Base-by-base conservation (phyloP, 1,140 invertebrate species). In the Drosophila prosaltans region DNA sequence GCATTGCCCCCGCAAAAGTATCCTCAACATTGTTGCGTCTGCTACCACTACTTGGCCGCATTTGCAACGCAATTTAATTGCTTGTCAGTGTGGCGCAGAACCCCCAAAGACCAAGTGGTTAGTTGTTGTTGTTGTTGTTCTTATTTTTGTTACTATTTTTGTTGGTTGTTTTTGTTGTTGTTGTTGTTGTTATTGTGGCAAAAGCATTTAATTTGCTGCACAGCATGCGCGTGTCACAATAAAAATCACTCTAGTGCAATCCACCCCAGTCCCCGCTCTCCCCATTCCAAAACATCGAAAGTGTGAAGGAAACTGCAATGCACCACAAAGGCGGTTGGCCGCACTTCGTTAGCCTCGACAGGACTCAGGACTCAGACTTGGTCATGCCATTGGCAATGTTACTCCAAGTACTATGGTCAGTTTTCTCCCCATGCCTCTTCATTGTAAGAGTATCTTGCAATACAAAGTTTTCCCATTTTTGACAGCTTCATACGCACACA, bases 241-340 rank as follows among this genome's bases (percentile, higher is more conserved):
- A 86, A 85, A 85, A 86, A 86, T 88, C 82, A 88, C 48, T 88
- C 83, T 79, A 86, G 79, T 88, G 82, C 82, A 82, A 64, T 82
- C 58, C 61, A 51, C 4, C 11, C 11, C n/a, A 43, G 1, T 55
- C 65, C 71, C 67, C 72, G 59, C 63, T 32, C 62, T 55, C 68
- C 45, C 58, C 26, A 8, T 48, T 67, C 40, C 60, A 66, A 64
- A 32, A 28, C 74, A 65, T 55, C 21, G 21, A 51, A 51, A 16
- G 32, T 36, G 32, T 4, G 32, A 7, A 7, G 32, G 32, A 24
- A 48, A 48, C 6, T 48, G 45, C 45, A 48, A 26, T 36, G 69
- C 69, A 72, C 45, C 40, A 57, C 62, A 64, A 67, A 54, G 59
- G 54, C 69, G 45, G 63, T 54, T 64, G 39, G 58, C 69, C 65